Evolutionary conservation across 1,140 invertebrate species (phyloP), one percentile per base, ranked within the genome.

Genomic region (Vanessa tameamea): DNA sequence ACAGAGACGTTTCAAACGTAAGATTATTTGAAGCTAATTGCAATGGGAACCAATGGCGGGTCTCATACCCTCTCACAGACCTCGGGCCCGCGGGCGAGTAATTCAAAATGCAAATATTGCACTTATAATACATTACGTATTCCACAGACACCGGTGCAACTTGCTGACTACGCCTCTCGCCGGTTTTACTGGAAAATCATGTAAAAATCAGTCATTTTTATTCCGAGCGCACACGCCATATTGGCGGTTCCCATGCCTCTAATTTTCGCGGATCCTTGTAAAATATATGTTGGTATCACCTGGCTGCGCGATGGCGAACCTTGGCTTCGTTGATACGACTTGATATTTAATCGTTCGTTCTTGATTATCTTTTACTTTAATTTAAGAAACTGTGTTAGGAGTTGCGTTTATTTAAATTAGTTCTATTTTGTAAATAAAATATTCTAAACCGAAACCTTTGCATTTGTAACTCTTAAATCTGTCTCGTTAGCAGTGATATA

Each of bases 51-150:
- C 71, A 67, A 73, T 73, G 50, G 53, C 51, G 43, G 43, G 31
- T 11, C 64, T 37, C 43, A n/a, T 50, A 23, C 12, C 16, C 51
- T 59, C 68, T 59, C 16, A 0, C 48, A n/a, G 6, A 5, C 37
- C 53, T 16, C 14, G 14, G 26, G 47, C 68, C 68, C 68, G 67
- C 68, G 78, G 72, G 84, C 88, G 87, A 84, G 88, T 88, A 90
- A 92, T 91, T 90, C 90, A 86, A 88, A 89, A 92, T 92, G 89
- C 87, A 89, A 92, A 92, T 92, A 87, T 82, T 87, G 87, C 87
- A 91, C 82, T 87, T 89, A 89, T 85, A 87, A 87, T 84, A 79
- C 81, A 86, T 88, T 91, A 89, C 80, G 90, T 92, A 92, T 92
- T 92, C 90, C 83, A 78, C 69, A 72, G 76, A 72, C 82, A 77